Evolutionary conservation across 2,888 invertebrate genomes (phyloP).

Genomic region (Pachymerium ferrugineum): DNA sequence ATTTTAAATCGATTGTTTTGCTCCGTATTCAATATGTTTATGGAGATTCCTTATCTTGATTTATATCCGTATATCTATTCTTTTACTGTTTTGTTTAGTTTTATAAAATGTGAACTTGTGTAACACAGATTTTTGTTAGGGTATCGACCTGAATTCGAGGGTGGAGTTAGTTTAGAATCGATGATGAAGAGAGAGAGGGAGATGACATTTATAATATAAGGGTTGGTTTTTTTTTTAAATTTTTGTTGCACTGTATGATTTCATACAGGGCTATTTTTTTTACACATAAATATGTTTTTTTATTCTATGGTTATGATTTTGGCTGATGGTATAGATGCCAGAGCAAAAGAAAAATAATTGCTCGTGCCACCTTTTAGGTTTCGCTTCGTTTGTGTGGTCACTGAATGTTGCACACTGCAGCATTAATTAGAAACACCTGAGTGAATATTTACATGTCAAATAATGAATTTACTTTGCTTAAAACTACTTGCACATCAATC

Average conservation of each 20-base stretch:
- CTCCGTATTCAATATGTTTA: no score
- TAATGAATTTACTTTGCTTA: no score
- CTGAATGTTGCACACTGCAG: no score
- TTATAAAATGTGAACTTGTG: not conserved
- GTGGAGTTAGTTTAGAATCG: conserved; percentile 1
- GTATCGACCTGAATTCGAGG: conserved; percentile 6
- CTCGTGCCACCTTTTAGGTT: not conserved
- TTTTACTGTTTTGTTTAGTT: not conserved
- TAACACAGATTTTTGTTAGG: not conserved
- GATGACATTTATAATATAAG: conserved; percentile 2
- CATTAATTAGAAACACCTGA: not conserved
- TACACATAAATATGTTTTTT: not conserved
- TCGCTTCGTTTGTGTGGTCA: not conserved
- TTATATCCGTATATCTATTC: not conserved
- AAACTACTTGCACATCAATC: no score
- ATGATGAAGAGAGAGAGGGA: not conserved
- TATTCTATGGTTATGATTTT: no score
- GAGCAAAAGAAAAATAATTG: no score
- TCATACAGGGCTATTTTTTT: not conserved
- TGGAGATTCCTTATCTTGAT: not conserved
- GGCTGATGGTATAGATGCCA: no score
- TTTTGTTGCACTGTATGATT: no score
- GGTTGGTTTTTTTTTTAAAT: not conserved
- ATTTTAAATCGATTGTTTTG: no score
- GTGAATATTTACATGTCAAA: not conserved